Base-by-base conservation (phyloP, 2,888 invertebrate species). In the Lypha dubia region DNA sequence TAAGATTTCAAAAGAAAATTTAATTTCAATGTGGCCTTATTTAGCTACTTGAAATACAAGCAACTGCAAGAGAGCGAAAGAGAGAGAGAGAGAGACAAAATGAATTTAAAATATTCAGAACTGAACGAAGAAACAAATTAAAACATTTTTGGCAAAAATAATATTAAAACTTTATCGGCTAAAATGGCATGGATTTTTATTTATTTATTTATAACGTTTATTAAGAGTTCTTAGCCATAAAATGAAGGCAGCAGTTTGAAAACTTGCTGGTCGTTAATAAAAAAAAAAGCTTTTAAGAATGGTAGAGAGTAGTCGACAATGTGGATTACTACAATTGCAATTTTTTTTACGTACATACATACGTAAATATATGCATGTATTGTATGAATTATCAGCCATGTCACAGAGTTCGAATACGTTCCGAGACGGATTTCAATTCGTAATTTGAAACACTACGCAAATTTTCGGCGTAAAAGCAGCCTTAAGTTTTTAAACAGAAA, bases 1-100 rank as follows among this genome's bases (percentile, higher is more conserved):
- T 71, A 1, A 77, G 76, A 82, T 82, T 77, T 77, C 58, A 41
- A 60, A 49, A 67, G 67, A 77, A 77, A 71, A 83, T 60, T 83
- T 60, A 32, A 53, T 58, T 53, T 71, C 41, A 35, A 68, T 53
- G 56, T 51, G 77, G 53, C 82, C 65, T 77, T 77, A 82, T 82
- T 82, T 71, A 35, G 71, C 67, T 60, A 73, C 82, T 75, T 62
- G 62, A 70, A 70, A 62, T 51, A 62, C 62, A 62, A 58, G 53
- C 56, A 71, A 56, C 11, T n/a, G n/a, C 24, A 46, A 63, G 41
- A 53, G 70, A 41, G 53, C 63, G 38, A 24, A 32, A 75, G n/a
- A 63, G 22, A 35, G 8, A 11, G 4, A 51, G 8, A 38, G 17
- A 32, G 51, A 28, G 17, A 38, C 20, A 77, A 62, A 17, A 41